Conservation (phyloP, 1,140 invertebrate species). For the Pissodes strobi region DNA sequence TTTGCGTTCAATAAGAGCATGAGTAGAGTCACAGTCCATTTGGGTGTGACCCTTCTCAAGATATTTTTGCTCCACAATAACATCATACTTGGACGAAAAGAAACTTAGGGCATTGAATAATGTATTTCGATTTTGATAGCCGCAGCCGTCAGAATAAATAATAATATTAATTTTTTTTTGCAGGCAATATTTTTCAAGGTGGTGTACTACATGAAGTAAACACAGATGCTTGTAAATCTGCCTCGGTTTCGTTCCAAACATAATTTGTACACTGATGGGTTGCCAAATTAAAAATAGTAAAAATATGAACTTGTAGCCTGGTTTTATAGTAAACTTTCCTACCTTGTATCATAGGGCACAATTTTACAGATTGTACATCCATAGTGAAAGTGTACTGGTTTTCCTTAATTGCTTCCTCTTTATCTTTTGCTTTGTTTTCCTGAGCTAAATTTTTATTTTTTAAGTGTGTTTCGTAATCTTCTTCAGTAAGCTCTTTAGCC, state of each 20-base stretch:
- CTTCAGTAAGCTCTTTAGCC: constrained; percentile 28
- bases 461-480: constrained; percentile 21
- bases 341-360: constrained; percentile 34
- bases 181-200: constrained; percentile 11
- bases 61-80: constrained; percentile 32
- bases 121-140: constrained; percentile 32
- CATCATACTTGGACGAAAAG: constrained; percentile 15
- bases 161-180: constrained; percentile 12
- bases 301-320: constrained; percentile 28
- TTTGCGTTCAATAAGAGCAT: constrained; percentile 17
- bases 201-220: constrained; percentile 1
- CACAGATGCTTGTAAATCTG: no score
- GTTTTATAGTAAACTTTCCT: constrained; percentile 19
- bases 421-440: constrained; percentile 36
- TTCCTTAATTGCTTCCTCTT: constrained; percentile 15
- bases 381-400: no score
- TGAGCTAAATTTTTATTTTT: constrained; percentile 29
- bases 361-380: constrained; percentile 26
- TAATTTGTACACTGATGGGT: no score
- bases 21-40: constrained; percentile 25
- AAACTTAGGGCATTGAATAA: constrained; percentile 27
- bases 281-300: constrained; percentile 24
- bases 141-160: constrained; percentile 24
- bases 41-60: constrained; percentile 34
- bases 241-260: no score